Base-by-base conservation (phyloP, 2,888 invertebrate genomes). In the Chymomyza fuscimana region DNA sequence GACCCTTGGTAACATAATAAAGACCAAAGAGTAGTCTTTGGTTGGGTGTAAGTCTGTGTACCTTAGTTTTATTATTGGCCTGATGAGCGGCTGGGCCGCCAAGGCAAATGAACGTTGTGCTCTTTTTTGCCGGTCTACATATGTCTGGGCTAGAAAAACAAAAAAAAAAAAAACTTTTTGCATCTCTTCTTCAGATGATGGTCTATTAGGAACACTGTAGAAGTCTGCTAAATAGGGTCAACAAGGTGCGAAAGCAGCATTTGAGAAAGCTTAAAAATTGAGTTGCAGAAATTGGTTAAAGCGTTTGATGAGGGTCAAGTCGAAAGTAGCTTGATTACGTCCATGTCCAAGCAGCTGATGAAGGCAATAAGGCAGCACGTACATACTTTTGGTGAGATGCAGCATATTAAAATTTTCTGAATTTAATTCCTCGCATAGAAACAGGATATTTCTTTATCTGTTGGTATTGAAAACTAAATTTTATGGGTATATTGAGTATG, bases 281-380 rank as follows among this genome's bases (percentile, higher is more conserved):
- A 19, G 56, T 46, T 46, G 40, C 12, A 46, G 40, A 46, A 46
- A 46, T 46, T 58, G 69, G 56, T 73, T 56, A 15, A 61, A 22
- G 19, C 32, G 40, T 56, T 82, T 80, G 82, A 82, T 68, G 62
- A 80, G 80, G 80, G 82, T 82, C 61, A 46, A 46, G 40, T 46
- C 36, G 22, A 65, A 67, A 64, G 60, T 62, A 15, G 25, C 25
- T 25, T 46, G 40, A 12, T 46, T 46, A 46, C 12, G 32, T 32
- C 6, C 7, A 46, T 12, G 40, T 12, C 4, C 40, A 0, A 32
- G 16, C 40, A 29, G 56, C 19, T 65, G 69, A 59, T 68, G 54
- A 65, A 25, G 64, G 61, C 59, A 60, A 69, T 63, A 63, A 50
- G 63, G 67, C 46, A 69, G 56, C 25, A 12, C 40, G 12, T 46